Evolutionary conservation across 2,797 vertebrate genomes (phyloP), one percentile per base, ranked within the genome.

Genomic region (Hoplostethus atlanticus): DNA sequence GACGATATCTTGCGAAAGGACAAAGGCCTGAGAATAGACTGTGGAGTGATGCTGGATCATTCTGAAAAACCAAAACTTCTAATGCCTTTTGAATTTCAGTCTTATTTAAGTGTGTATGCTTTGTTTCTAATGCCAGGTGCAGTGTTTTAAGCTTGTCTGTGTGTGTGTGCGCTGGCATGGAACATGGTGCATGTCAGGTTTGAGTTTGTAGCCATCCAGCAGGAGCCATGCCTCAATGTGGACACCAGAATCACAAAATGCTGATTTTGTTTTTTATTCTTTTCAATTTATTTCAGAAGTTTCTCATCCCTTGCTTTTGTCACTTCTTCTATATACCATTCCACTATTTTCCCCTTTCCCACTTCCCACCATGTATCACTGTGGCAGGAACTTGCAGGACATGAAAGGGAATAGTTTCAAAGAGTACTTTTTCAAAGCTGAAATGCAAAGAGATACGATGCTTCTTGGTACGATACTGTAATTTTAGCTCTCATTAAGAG

Each of bases 71-170:
- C 36, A 68, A 80, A 64, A 80, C 73, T 70, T 79, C 59, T 31
- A 84, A 86, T 71, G 87, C 84, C 77, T 87, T 89, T 61, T 84
- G 73, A 55, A 47, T 53, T 58, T 10, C 6, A 15, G 64, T 53
- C 64, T 56, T 12, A 25, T 44, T 25, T 71, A 58, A 76, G 73
- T 64, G 56, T 74, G 6, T 17, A 5, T 25, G 7, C 13, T 59
- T 57, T n/a, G 54, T 42, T 57, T 4, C 42, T 40, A 28, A 69
- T 12, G 13, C 13, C 9, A 46, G 34, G 51, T 71, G 54, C 58
- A 67, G 60, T 65, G 44, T 75, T 30, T 72, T 21, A 8, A 30
- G 16, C 60, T 64, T 78, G 7, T 68, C 21, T 64, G 2, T 69
- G 3, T 46, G 47, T 64, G 50, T 40, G 40, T 13, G 40, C 40